These are phyloP conservation scores for Drosophila biarmipes DNA, from an alignment of 1,140 invertebrate genomes.

Conservation along the genomic window DNA sequence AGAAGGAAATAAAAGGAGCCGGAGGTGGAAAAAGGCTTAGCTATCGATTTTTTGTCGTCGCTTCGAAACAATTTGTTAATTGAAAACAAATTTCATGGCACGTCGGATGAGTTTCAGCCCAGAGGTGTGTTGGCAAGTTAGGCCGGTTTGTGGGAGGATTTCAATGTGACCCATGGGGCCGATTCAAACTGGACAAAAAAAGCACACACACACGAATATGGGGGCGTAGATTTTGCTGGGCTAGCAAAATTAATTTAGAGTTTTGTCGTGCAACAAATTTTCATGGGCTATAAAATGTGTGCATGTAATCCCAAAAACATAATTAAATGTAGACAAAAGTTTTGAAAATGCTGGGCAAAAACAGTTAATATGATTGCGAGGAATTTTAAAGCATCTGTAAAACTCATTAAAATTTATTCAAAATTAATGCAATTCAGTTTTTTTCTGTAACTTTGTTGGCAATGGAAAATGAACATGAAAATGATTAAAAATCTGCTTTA, in stretches of 20 bases:
- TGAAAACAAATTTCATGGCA: constrained; percentile 72
- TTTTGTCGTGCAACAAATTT: constrained; percentile 25
- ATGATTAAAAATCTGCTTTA: no score
- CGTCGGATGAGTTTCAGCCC: constrained; percentile 21
- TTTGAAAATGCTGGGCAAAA: neutral
- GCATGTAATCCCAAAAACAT: constrained; percentile 5
- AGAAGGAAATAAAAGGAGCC: neutral
- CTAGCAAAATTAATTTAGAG: constrained; percentile 45
- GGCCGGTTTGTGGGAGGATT: constrained; percentile 7
- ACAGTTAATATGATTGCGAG: neutral
- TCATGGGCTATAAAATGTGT: constrained; percentile 26
- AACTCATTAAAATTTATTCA: no score
- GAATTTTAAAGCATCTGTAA: neutral
- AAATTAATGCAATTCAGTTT: no score
- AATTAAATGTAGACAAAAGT: constrained; percentile 8
- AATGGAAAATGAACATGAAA: no score
- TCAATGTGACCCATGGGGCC: constrained; percentile 44
- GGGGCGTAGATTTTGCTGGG: constrained; percentile 29
- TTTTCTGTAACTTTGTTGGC: no score
- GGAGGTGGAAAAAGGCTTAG: neutral
- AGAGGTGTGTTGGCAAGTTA: constrained; percentile 19
- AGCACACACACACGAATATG: constrained; percentile 16
- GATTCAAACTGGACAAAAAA: constrained; percentile 26
- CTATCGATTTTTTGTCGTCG: constrained; percentile 32
- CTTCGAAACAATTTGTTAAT: constrained; percentile 71